These are phyloP conservation scores for Plebejus anna DNA, from an alignment of 2,888 invertebrate genomes.

Conservation along the genomic window DNA sequence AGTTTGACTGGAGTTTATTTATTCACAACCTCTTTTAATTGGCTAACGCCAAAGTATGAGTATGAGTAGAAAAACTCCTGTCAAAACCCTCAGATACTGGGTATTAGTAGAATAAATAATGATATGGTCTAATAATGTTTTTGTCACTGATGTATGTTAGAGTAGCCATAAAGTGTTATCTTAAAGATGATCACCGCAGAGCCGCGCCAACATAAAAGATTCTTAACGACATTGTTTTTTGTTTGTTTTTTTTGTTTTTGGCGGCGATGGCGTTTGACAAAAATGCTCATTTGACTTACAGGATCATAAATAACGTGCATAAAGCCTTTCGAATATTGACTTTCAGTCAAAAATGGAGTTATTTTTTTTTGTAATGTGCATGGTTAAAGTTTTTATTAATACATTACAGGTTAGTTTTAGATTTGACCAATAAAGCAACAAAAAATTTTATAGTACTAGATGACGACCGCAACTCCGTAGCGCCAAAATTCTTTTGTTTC, in stretches of 20 bases:
- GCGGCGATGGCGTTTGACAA: slow-evolving; percentile 59
- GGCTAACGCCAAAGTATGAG: not conserved
- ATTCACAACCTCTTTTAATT: no score
- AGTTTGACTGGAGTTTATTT: no score
- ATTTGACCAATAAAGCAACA: no score
- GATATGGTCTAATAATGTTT: not conserved
- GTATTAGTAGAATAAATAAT: not conserved
- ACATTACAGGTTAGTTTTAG: not conserved
- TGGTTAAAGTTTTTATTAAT: not conserved
- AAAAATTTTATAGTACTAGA: no score
- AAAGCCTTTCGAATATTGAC: slow-evolving; percentile 38
- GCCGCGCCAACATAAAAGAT: slow-evolving; percentile 51
- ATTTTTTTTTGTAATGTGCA: not conserved
- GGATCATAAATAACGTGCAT: slow-evolving; percentile 72
- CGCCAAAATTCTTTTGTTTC: no score
- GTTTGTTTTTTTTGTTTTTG: slow-evolving; percentile 37
- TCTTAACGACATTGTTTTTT: slow-evolving; percentile 61
- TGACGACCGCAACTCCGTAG: no score
- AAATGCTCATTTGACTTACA: slow-evolving; percentile 60
- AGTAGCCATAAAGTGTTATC: slow-evolving; percentile 66
- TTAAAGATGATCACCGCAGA: slow-evolving; percentile 62
- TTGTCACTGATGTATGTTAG: slow-evolving; percentile 40
- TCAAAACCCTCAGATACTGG: not conserved
- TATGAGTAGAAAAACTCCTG: not conserved
- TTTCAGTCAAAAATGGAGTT: not conserved